A percentile compares a stretch with the other conserved stretches of the same genome.
Conservation (phyloP, 2,888 invertebrate genomes). For the Sinelater perroti region DNA sequence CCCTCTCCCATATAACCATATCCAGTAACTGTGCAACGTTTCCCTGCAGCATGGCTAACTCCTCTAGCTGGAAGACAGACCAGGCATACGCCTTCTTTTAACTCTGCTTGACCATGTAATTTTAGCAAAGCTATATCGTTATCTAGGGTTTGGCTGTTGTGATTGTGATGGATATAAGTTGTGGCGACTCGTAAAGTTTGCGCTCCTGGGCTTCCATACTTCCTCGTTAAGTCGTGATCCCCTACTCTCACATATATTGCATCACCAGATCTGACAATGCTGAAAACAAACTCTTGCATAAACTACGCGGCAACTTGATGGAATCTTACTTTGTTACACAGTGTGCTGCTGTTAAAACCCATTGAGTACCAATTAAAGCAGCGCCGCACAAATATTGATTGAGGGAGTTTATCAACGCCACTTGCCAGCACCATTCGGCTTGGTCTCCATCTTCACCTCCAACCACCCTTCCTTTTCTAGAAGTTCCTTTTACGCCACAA, state of each 20-base stretch:
- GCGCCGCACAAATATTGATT: conserved; percentile 95
- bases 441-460: conserved; percentile 91
- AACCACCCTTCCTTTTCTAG: conserved; percentile 73
- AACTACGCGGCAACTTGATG: too few species aligned
- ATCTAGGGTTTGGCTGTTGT: conserved; percentile 92
- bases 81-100: conserved; percentile 84
- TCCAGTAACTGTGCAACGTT: conserved; percentile 91
- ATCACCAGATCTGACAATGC: conserved; percentile 93
- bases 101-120: conserved; percentile 86
- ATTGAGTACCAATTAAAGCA: conserved; percentile 91
- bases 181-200: conserved; percentile 91
- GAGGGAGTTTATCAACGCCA: conserved; percentile 89
- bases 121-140: conserved; percentile 94
- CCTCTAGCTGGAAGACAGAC: conserved; percentile 91
- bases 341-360: conserved; percentile 93
- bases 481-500: conserved; percentile 89
- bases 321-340: conserved; percentile 94
- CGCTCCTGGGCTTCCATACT: conserved; percentile 90
- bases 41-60: conserved; percentile 88
- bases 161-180: conserved; percentile 94
- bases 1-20: conserved; percentile 97
- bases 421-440: conserved; percentile 97
- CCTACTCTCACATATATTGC: conserved; percentile 93
- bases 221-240: conserved; percentile 89
- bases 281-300: conserved; percentile 60